A percentile compares a stretch with the other conserved stretches of the same genome.
Evolutionary conservation across 2,797 vertebrate species (phyloP).

Genomic region (Nothura maculosa): DNA sequence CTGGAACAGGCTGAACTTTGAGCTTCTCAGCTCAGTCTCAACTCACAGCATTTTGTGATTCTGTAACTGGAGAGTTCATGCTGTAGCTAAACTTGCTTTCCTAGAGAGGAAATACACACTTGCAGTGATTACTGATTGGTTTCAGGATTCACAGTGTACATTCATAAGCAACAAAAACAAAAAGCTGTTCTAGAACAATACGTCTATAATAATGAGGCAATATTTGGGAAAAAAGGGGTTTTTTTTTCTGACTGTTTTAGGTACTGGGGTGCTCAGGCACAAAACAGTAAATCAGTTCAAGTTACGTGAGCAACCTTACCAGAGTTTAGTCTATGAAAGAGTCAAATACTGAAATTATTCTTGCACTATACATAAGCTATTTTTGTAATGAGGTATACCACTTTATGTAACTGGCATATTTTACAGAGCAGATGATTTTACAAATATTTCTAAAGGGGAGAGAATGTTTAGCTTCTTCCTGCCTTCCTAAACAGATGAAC

Average conservation of each 20-base stretch:
- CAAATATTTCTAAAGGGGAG: background rate
- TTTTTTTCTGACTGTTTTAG: background rate
- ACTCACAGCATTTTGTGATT: accelerated
- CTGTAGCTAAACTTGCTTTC: background rate
- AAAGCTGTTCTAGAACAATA: background rate
- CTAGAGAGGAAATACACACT: background rate
- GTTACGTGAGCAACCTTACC: background rate
- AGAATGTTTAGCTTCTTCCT: background rate
- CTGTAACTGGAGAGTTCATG: background rate
- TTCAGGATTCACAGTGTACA: background rate
- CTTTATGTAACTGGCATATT: background rate
- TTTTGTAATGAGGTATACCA: background rate
- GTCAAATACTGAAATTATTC: background rate
- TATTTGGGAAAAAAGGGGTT: background rate
- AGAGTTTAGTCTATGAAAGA: background rate
- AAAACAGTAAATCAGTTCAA: background rate
- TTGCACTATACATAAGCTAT: background rate
- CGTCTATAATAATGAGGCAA: background rate
- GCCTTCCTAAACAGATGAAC: background rate
- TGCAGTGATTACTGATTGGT: background rate
- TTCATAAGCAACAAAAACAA: background rate
- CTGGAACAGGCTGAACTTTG: background rate
- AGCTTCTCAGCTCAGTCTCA: background rate
- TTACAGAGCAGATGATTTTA: slow-evolving; percentile 2
- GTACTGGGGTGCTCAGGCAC: background rate